These are phyloP conservation scores for Zaprionus africanus DNA, from an alignment of 1,140 invertebrate species.

Conservation along the genomic window DNA sequence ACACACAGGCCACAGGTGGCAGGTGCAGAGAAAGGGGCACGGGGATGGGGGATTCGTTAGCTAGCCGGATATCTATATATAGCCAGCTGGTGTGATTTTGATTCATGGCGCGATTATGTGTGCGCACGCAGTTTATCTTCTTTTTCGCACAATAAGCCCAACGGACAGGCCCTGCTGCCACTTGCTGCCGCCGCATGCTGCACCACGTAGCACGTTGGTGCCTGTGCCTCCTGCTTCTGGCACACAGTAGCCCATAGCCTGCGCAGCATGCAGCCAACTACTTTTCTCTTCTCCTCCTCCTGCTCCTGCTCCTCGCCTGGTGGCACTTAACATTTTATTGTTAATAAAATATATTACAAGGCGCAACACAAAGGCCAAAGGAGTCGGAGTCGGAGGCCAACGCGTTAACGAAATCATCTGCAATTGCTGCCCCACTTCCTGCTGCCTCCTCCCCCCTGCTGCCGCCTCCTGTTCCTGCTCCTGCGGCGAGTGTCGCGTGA, in stretches of 20 bases:
- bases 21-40: neutral
- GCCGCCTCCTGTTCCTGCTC: neutral
- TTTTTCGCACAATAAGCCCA: constrained; percentile 63
- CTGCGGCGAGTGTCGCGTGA: constrained; percentile 64
- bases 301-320: constrained; percentile 35
- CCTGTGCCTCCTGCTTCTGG: constrained; percentile 1
- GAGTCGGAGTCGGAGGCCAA: constrained; percentile 40
- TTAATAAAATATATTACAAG: constrained; percentile 83
- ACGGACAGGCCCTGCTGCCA: constrained; percentile 36
- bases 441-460: neutral
- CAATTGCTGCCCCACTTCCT: constrained; percentile 28
- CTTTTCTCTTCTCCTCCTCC: neutral
- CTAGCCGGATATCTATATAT: constrained; percentile 81
- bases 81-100: constrained; percentile 80
- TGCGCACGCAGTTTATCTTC: constrained; percentile 81
- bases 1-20: constrained; percentile 39
- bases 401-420: constrained; percentile 81
- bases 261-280: constrained; percentile 33
- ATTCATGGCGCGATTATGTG: constrained; percentile 82
- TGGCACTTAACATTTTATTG: constrained; percentile 83
- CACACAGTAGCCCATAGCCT: constrained; percentile 56
- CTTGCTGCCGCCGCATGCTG: constrained; percentile 8
- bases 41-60: constrained; percentile 57
- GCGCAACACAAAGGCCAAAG: constrained; percentile 75
- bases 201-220: neutral